These are phyloP conservation scores for Drosophila eugracilis DNA, from an alignment of 1,140 invertebrate species.

Conservation along the genomic window DNA sequence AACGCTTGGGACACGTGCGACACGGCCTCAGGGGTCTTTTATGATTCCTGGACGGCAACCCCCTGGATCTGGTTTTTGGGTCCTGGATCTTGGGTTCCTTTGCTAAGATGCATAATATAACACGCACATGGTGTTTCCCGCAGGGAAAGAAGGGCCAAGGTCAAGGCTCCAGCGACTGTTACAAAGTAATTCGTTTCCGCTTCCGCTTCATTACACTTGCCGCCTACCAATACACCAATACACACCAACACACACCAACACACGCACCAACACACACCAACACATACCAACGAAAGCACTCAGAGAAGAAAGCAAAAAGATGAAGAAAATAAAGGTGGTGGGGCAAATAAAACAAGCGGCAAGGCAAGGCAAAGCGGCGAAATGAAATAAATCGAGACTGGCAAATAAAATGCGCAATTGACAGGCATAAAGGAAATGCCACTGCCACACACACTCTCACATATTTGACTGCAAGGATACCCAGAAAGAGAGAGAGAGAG, in stretches of 20 bases:
- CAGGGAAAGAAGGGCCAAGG: constrained; percentile 14
- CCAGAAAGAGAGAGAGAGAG: too few relatives aligned
- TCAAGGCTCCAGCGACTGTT: constrained; percentile 60
- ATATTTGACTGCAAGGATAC: background rate
- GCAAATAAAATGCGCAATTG: constrained; percentile 65
- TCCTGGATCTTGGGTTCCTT: background rate
- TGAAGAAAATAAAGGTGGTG: background rate
- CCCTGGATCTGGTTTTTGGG: too few relatives aligned
- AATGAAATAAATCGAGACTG: constrained; percentile 44
- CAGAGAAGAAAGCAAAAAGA: constrained; percentile 18
- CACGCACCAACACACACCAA: too few relatives aligned
- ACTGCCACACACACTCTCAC: constrained; percentile 1
- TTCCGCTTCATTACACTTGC: constrained; percentile 68
- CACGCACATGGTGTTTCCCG: constrained; percentile 39
- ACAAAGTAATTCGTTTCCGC: constrained; percentile 70
- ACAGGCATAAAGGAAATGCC: constrained; percentile 53
- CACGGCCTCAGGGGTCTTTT: constrained; percentile 25
- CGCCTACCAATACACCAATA: too few relatives aligned
- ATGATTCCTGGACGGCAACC: background rate
- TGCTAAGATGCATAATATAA: constrained; percentile 35
- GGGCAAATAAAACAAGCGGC: background rate
- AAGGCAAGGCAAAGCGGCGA: constrained; percentile 12
- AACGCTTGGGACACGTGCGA: constrained; percentile 61
- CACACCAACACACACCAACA: too few relatives aligned
- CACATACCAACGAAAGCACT: constrained; percentile 36